Percentiles rank a stretch among this genome's conserved stretches.
phyloP scores from a whole-genome alignment of 1,140 invertebrate species.

The Penaeus chinensis region DNA sequence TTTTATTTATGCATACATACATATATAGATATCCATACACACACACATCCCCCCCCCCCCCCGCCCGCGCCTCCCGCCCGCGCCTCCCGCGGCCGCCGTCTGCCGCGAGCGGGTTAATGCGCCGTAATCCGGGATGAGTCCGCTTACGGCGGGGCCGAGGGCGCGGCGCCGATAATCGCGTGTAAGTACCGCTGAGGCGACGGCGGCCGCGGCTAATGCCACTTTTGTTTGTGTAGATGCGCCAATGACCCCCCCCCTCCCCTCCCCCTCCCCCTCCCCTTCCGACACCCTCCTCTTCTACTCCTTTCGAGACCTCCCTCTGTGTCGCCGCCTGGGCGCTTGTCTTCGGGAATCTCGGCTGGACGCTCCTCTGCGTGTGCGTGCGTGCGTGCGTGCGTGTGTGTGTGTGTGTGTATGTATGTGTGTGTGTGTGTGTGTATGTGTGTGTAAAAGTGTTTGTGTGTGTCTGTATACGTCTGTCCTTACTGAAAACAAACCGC shows the following conservation, averaged over 20 bases:
- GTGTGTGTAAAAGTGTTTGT: no score
- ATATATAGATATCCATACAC: no score
- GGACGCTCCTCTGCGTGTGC: background rate
- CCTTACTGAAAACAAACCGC: no score
- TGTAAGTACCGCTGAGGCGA: background rate
- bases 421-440: no score
- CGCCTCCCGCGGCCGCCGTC: conserved; percentile 15
- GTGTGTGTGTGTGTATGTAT: no score
- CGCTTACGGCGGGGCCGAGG: background rate
- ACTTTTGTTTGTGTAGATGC: background rate
- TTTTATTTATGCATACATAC: no score
- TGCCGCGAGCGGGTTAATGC: conserved; percentile 30
- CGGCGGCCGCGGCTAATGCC: background rate
- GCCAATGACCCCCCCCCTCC: background rate
- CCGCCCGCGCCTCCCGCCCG: background rate
- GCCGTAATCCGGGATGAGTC: conserved; percentile 28
- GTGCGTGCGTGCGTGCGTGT: background rate
- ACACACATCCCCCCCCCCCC: no score
- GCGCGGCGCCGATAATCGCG: conserved; percentile 6
- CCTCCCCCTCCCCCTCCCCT: background rate
- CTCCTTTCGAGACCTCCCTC: no score
- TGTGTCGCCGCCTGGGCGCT: no score
- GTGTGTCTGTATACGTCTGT: no score
- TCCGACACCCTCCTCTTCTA: no score
- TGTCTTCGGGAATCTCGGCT: background rate